Conservation (phyloP, 2,888 invertebrate species). For the Phorcus lineatus region DNA sequence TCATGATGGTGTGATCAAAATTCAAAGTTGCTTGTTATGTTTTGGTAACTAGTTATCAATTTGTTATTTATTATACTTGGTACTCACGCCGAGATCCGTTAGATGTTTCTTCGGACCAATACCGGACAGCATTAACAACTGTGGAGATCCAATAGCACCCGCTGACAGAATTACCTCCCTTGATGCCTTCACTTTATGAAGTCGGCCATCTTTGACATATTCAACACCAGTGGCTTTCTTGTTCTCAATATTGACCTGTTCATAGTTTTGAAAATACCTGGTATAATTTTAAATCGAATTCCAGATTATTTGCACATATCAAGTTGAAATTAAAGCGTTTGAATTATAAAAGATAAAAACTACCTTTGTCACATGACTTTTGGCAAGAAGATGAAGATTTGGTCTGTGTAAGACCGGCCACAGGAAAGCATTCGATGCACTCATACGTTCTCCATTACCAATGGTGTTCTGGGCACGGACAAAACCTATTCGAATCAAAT, state of each 20-base stretch:
- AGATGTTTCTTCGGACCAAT: constrained; percentile 74
- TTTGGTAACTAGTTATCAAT: no score
- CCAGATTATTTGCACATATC: no score
- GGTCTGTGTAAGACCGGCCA: constrained; percentile 52
- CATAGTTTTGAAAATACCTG: background rate
- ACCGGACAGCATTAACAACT: constrained; percentile 73
- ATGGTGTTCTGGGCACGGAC: constrained; percentile 51
- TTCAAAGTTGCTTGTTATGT: no score
- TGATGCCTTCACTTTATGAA: constrained; percentile 55
- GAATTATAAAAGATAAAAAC: background rate
- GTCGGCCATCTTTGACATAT: constrained; percentile 57
- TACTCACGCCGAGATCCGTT: constrained; percentile 64
- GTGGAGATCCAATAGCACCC: constrained; percentile 73
- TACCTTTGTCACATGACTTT: constrained; percentile 55
- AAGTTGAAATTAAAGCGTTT: no score
- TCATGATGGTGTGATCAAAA: no score
- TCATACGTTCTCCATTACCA: constrained; percentile 64
- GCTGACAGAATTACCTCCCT: constrained; percentile 73
- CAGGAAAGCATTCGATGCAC: constrained; percentile 68
- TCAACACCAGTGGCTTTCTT: constrained; percentile 65
- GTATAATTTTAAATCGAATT: no score
- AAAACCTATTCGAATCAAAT: constrained; percentile 44
- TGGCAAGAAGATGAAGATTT: constrained; percentile 58
- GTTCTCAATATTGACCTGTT: constrained; percentile 58
- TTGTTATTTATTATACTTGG: no score